Evolutionary conservation across 2,888 invertebrate genomes (phyloP), one percentile per base, ranked within the genome.

Genomic region (Alcis repandata): DNA sequence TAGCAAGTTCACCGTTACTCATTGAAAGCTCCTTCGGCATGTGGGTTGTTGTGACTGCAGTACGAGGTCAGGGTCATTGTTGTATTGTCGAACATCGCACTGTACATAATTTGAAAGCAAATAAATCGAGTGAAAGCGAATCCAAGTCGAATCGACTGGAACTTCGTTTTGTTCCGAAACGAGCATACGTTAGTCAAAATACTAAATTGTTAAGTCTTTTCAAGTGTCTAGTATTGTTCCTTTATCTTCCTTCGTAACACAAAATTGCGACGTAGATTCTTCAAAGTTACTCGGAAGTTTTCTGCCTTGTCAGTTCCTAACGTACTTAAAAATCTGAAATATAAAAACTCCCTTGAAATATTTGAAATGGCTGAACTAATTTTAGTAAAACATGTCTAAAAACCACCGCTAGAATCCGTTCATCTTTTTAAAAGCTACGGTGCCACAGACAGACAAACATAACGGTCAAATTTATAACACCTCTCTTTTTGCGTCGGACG

Each of bases 41-140:
- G 64, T 59, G 43, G 46, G 43, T 38, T 59, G 46, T 54, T 48
- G 59, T 56, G 54, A 48, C 53, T 51, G 48, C 41, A 53, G 53
- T 46, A 22, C 8, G 20, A 51, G 60, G 59, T 52, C 65, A 60
- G 51, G 56, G 60, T 56, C 57, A 57, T 45, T 57, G 41, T 43
- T 59, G 49, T 60, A 59, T 64, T 64, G 59, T 59, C 51, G 32
- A 32, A 43, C 41, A 15, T 13, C 43, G 45, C 56, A 45, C 10
- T 27, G 15, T 56, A 43, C 56, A 56, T 56, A 36, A 51, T 51
- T 36, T 15, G 56, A 56, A 56, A 56, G 56, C 43, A 56, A 33
- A 62, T 56, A 56, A 49, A 58, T 48, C 46, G 22, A 33, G 59
- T 43, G 63, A 64, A 63, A 63, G 63, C 38, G 52, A 53, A 53